Evolutionary conservation across 2,888 invertebrate genomes (phyloP).

Genomic region (Heliconius aoede): DNA sequence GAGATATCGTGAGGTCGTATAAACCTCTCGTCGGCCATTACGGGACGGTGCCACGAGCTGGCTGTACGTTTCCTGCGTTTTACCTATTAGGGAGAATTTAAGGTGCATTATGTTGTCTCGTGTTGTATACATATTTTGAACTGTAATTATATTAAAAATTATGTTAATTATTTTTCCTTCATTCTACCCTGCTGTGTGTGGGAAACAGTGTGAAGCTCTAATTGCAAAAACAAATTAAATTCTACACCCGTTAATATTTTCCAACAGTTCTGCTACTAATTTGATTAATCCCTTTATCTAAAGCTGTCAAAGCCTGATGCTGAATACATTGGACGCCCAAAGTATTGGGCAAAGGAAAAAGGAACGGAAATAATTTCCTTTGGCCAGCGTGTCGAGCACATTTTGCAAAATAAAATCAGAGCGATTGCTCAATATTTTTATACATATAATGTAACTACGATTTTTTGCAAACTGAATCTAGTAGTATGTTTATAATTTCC

Average conservation of each 20-base stretch:
- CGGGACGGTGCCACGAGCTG: not conserved
- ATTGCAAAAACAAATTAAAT: not conserved
- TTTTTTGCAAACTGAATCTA: too few species aligned
- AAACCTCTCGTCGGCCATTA: constrained; percentile 21
- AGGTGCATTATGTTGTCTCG: not conserved
- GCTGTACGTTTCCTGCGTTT: not conserved
- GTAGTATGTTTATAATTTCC: too few species aligned
- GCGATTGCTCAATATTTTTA: constrained; percentile 8
- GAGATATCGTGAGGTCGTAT: constrained; percentile 16
- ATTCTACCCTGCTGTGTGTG: not conserved
- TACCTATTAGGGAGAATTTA: not conserved
- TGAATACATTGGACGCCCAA: not conserved
- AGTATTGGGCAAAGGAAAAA: constrained; percentile 18
- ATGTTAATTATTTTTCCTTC: not conserved
- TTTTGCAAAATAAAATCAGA: constrained; percentile 9
- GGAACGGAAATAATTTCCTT: constrained; percentile 37
- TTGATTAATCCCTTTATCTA: constrained; percentile 15
- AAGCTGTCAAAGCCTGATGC: constrained; percentile 3
- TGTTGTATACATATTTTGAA: not conserved
- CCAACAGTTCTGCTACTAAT: not conserved
- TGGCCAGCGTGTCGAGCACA: constrained; percentile 7
- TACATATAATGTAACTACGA: not conserved
- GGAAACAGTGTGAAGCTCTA: not conserved
- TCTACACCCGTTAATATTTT: not conserved
- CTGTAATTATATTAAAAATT: too few species aligned